These are phyloP conservation scores for Wiebesia pumilae DNA, from an alignment of 1,140 invertebrate genomes.

Conservation along the genomic window DNA sequence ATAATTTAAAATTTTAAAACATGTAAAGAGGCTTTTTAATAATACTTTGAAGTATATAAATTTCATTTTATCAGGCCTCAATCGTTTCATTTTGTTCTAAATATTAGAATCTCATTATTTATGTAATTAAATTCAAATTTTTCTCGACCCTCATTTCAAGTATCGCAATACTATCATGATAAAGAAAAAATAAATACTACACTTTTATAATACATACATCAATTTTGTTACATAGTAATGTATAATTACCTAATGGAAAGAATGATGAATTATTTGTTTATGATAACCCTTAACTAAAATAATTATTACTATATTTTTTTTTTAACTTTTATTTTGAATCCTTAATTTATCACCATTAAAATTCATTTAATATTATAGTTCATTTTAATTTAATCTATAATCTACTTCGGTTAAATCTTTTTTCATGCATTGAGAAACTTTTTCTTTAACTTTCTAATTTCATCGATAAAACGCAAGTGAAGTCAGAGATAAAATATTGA, in stretches of 20 bases:
- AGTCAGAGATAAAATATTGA: conserved; percentile 2
- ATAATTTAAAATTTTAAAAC: too few relatives aligned
- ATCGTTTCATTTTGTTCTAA: neutral
- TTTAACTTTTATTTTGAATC: neutral
- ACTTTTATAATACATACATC: neutral
- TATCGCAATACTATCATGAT: neutral
- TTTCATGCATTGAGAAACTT: conserved; percentile 9
- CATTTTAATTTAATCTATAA: conserved; percentile 6
- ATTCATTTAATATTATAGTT: neutral
- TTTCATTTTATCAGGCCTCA: too few relatives aligned
- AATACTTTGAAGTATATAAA: too few relatives aligned
- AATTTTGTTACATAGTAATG: neutral
- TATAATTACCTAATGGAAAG: too few relatives aligned
- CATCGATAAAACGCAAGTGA: conserved; percentile 3
- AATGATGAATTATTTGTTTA: neutral
- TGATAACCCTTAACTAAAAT: neutral
- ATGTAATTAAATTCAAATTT: neutral
- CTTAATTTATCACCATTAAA: too few relatives aligned
- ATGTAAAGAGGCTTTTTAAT: too few relatives aligned
- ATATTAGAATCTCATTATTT: neutral
- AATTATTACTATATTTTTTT: neutral
- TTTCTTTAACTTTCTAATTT: conserved; percentile 21
- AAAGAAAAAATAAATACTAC: neutral
- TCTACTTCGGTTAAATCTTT: neutral
- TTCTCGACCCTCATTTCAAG: neutral